Evolutionary conservation across 2,888 invertebrate genomes (phyloP), one percentile per base, ranked within the genome.

Genomic region (Steromphala cineraria): DNA sequence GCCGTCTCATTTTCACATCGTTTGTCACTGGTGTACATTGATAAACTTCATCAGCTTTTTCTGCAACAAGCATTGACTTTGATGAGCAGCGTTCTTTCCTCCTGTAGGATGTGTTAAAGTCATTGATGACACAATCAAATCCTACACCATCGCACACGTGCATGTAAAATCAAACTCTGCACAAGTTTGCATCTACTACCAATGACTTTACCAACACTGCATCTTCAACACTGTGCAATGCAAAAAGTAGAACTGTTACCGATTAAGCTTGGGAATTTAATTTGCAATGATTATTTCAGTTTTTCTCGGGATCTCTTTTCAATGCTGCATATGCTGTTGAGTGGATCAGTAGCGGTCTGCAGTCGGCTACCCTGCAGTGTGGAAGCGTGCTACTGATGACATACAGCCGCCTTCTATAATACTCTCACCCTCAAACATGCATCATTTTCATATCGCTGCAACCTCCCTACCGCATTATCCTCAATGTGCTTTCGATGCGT

Each of bases 111-210:
- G 13, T 62, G 62, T 13, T 62, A 62, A 62, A 62, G 28, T 62
- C 62, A 24, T 62, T 62, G 62, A 28, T 62, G 62, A 62, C 62
- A 62, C 62, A 62, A 62, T 62, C 62, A 62, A 62, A 62, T 28
- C 17, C 28, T 28, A 62, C 62, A 28, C 62, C 28, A 15, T 7
- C 13, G 62, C 62, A 24, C 62, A 62, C 62, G 62, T 62, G 62
- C 62, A 21, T 62, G 62, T 62, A 28, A 62, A 62, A 62, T 28
- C 15, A 24, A 62, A 62, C 15, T 62, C 28, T 7, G 62, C 28
- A 21, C 24, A 56, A 62, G 62, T 62, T 62, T 62, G 24, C 62
- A 62, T 62, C 62, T 24, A 24, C 28, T 28, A 62, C 28, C 24
- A 28, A 62, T 24, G 62, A 62, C 62, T 62, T 62, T 62, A 28